phyloP scores from a whole-genome alignment of 2,797 vertebrate genomes.

The Diplodus sargus region DNA sequence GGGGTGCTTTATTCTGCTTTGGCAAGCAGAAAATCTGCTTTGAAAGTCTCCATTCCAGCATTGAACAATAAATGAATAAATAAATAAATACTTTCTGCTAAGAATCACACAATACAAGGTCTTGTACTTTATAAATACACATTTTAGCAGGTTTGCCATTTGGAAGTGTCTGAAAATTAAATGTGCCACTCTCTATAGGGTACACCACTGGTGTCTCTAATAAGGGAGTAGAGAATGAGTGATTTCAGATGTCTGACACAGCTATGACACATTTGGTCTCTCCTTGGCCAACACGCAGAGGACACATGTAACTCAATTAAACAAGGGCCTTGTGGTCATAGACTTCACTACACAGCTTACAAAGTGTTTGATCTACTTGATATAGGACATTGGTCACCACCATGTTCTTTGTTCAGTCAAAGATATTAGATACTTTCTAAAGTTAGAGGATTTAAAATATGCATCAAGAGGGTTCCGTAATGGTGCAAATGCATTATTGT shows the following conservation, averaged over 20 bases:
- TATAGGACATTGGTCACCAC: constrained; percentile 20
- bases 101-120: neutral
- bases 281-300: neutral
- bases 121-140: neutral
- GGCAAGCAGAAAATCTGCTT: neutral
- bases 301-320: constrained; percentile 31
- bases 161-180: neutral
- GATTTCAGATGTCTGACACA: neutral
- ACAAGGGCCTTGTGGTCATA: constrained; percentile 19
- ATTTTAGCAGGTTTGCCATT: neutral
- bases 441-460: constrained; percentile 52
- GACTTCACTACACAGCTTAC: neutral
- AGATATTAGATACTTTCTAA: constrained; percentile 19
- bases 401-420: constrained; percentile 27
- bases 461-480: constrained; percentile 35
- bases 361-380: constrained; percentile 19
- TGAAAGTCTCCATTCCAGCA: neutral
- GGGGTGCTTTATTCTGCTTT: neutral
- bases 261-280: neutral
- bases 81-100: neutral
- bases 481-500: neutral
- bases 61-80: neutral
- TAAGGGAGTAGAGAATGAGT: neutral
- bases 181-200: neutral
- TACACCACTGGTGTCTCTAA: neutral